Evolutionary conservation across 2,113 vertebrate genomes (phyloP).

Genomic region (Sprattus sprattus): DNA sequence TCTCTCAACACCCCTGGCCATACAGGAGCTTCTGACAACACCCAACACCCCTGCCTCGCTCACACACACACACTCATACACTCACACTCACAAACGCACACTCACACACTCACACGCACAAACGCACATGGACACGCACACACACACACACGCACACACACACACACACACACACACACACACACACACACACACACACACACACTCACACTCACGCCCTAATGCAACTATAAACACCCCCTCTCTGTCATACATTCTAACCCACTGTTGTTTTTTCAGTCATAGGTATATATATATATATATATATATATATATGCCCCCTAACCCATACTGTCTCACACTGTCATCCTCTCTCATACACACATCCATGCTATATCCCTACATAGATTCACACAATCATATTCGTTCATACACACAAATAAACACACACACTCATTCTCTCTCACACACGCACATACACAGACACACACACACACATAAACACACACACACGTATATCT

Average conservation of each 20-base stretch:
- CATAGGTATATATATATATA: background rate
- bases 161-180: background rate
- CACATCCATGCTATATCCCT: background rate
- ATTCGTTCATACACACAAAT: background rate
- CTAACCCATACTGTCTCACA: background rate
- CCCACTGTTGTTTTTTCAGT: background rate
- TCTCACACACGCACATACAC: background rate
- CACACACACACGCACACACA: background rate
- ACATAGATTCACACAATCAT: background rate
- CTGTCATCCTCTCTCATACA: background rate
- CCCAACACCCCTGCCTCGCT: background rate
- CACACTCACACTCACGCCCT: background rate
- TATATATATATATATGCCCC: background rate
- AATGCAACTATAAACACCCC: background rate
- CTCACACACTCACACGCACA: background rate
- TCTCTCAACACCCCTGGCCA: background rate
- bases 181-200: background rate
- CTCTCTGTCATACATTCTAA: too few relatives aligned
- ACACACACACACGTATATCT: background rate
- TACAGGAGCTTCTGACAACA: background rate
- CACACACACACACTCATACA: slow-evolving; percentile 2
- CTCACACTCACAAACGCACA: slow-evolving; percentile 4
- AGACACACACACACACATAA: background rate
- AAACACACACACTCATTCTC: background rate
- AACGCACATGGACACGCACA: background rate